Evolutionary conservation across 2,797 vertebrate genomes (phyloP), one percentile per base, ranked within the genome.

Genomic region (Merluccius polli): DNA sequence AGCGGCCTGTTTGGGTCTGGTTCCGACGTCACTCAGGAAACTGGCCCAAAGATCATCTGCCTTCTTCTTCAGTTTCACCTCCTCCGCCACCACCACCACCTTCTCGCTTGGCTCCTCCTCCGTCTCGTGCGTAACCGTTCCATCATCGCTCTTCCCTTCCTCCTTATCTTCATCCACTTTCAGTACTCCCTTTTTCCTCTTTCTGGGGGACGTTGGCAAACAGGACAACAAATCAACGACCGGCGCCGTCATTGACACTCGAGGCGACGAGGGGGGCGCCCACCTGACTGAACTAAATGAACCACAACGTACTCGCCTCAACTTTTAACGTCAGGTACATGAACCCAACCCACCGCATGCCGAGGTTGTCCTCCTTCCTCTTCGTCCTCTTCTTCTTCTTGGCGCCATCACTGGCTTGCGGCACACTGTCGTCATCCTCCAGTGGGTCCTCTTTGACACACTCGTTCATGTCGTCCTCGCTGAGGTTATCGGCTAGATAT

Each of bases 31-130:
- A 0, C 93, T 97, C 84, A 99, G 93, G 85, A 99, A 99, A 87
- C 93, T 97, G 31, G 96, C 97, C 97, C 98, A 99, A 1, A 99
- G 93, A 31, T 96, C 96, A n/a, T 99, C 97, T 0, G 96, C 95
- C 80, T 95, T 96, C 83, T 94, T 95, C 86, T 95, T 96, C 80
- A 86, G 89, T 2, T 36, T 80, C 0, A 74, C 87, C 1, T 91
- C 90, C 0, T 82, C 67, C 2, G 31, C 13, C 11, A 30, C 44
- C 68, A 30, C 81, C 84, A n/a, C 12, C 0, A 79, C 84, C 2
- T 85, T 81, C n/a, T 91, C 89, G 35, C 80, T 83, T 2, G 73
- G 87, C 8, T 52, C 44, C 33, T 83, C 82, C 0, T 59, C 44
- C 33, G 83, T 78, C 84, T 71, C 65, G 16, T 87, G 89, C 24